A percentile compares a stretch with the other conserved stretches of the same genome.
Evolutionary conservation across 2,113 vertebrate species (phyloP).

Genomic region (Illadopsis cleaveri): DNA sequence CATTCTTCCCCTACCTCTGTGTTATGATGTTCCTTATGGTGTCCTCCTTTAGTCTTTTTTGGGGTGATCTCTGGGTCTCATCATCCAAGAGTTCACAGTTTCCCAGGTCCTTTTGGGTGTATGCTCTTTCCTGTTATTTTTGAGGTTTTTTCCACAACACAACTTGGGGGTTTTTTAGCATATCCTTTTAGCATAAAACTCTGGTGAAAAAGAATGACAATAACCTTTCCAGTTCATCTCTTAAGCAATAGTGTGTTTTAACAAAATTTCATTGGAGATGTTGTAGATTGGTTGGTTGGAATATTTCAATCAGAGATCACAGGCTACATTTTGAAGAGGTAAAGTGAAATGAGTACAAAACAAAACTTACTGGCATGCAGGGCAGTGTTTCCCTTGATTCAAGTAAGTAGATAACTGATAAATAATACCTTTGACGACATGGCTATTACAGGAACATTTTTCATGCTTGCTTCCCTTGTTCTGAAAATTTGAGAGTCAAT

Average conservation of each 20-base stretch:
- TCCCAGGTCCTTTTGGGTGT: neutral
- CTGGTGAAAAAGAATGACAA: neutral
- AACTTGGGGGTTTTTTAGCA: neutral
- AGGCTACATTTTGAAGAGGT: neutral
- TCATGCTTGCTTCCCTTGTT: neutral
- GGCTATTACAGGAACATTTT: neutral
- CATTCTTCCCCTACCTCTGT: neutral
- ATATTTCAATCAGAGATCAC: neutral
- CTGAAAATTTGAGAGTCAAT: neutral
- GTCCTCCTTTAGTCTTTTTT: neutral
- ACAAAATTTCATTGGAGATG: neutral
- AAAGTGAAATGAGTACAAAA: neutral
- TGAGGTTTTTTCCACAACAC: accelerated
- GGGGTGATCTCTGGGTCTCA: neutral
- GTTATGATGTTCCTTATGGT: neutral
- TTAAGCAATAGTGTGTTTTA: neutral
- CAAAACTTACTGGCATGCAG: neutral
- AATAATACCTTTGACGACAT: neutral
- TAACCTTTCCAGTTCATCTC: neutral
- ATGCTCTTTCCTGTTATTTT: neutral
- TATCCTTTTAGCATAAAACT: neutral
- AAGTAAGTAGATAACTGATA: neutral
- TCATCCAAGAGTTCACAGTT: neutral
- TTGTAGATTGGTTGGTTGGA: neutral
- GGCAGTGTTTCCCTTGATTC: neutral